These are phyloP conservation scores for Ceratosolen solmsi DNA, from an alignment of 1,140 invertebrate species.

Conservation along the genomic window DNA sequence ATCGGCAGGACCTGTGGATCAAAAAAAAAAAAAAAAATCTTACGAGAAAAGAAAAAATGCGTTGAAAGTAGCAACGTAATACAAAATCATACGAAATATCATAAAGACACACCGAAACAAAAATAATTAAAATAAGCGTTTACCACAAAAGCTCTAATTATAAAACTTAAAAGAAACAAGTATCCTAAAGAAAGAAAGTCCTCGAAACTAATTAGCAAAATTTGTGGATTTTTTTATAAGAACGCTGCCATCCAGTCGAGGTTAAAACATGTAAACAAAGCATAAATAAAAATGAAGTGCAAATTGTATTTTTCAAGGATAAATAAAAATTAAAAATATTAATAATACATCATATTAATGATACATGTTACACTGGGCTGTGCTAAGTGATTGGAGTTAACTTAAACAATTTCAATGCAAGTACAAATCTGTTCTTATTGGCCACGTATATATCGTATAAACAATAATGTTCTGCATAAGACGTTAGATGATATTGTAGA, in stretches of 20 bases:
- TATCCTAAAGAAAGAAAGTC: slow-evolving; percentile 61
- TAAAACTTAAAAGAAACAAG: not conserved
- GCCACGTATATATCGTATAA: slow-evolving; percentile 71
- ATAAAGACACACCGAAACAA: not conserved
- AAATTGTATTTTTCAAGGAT: slow-evolving; percentile 73
- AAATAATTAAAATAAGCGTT: slow-evolving; percentile 51
- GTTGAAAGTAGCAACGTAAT: not conserved
- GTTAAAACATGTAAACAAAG: slow-evolving; percentile 49
- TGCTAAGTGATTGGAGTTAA: slow-evolving; percentile 74
- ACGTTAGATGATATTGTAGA: slow-evolving; percentile 70
- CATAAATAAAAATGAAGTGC: slow-evolving; percentile 32
- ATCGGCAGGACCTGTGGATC: slow-evolving; percentile 28
- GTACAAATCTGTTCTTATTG: slow-evolving; percentile 75
- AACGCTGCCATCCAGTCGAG: slow-evolving; percentile 71
- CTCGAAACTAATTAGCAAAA: slow-evolving; percentile 66
- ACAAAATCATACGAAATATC: not conserved
- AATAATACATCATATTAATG: slow-evolving; percentile 61
- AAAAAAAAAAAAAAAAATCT: too few relatives aligned
- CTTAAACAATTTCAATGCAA: slow-evolving; percentile 74
- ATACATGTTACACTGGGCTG: slow-evolving; percentile 73
- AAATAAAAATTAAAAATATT: slow-evolving; percentile 67
- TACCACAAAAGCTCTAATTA: slow-evolving; percentile 55
- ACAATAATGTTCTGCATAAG: slow-evolving; percentile 66
- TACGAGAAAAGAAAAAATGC: not conserved
- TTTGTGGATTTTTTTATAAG: slow-evolving; percentile 66